Evolutionary conservation across 2,888 invertebrate species (phyloP).

Genomic region (Junonia oenone): DNA sequence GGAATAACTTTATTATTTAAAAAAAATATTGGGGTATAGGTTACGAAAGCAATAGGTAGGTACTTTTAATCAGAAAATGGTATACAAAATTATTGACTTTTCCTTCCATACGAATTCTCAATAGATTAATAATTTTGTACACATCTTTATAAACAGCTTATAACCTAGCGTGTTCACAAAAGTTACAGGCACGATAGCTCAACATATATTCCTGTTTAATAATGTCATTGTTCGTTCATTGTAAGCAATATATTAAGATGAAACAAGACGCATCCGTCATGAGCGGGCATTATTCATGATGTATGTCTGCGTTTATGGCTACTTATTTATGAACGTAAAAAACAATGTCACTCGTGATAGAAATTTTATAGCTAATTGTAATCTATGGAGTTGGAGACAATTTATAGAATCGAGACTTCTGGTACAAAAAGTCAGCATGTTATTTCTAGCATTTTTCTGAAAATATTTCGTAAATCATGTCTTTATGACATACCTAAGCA

Average conservation of each 20-base stretch:
- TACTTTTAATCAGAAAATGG: too few species aligned
- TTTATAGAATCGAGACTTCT: neutral
- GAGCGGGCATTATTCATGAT: conserved; percentile 10
- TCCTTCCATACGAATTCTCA: too few species aligned
- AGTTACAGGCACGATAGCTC: neutral
- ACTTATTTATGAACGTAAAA: conserved; percentile 1
- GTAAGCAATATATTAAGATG: conserved; percentile 36
- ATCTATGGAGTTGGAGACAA: neutral
- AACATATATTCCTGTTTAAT: neutral
- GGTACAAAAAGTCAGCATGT: too few species aligned
- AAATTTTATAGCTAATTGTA: neutral
- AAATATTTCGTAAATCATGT: too few species aligned
- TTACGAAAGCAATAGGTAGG: too few species aligned
- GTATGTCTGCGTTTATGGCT: neutral
- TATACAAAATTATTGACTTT: too few species aligned
- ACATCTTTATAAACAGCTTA: too few species aligned
- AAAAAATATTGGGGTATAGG: too few species aligned
- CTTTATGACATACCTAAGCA: too few species aligned
- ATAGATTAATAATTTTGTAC: too few species aligned
- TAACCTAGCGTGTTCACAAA: neutral
- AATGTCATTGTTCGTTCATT: conserved; percentile 2
- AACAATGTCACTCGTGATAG: neutral
- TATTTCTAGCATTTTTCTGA: neutral
- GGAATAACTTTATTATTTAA: too few species aligned
- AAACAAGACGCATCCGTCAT: conserved; percentile 33